Conservation (phyloP, 1,140 invertebrate species). For the Drosophila neocordata region DNA sequence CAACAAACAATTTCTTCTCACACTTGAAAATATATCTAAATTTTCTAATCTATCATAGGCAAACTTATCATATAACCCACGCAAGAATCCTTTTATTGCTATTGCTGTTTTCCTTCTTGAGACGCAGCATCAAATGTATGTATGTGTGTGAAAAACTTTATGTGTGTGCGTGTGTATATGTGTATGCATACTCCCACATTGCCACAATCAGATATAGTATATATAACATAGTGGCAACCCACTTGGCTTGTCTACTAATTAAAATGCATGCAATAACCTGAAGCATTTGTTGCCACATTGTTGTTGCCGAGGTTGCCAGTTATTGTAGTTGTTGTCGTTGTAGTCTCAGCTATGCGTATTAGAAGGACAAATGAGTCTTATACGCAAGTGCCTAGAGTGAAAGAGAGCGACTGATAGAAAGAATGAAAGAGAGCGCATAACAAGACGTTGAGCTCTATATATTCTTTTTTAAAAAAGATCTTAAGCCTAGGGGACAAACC, state of each 20-base stretch:
- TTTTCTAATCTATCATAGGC: neutral
- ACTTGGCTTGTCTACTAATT: slow-evolving; percentile 81
- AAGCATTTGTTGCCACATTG: slow-evolving; percentile 78
- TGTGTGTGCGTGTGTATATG: neutral
- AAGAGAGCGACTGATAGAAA: neutral
- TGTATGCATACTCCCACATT: no score
- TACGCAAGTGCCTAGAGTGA: slow-evolving; percentile 62
- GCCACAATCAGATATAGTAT: neutral
- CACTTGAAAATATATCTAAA: neutral
- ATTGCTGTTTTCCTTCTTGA: slow-evolving; percentile 3
- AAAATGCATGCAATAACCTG: slow-evolving; percentile 81
- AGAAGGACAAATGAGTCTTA: slow-evolving; percentile 57
- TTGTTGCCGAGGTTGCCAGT: slow-evolving; percentile 40
- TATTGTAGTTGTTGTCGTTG: slow-evolving; percentile 47
- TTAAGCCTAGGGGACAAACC: slow-evolving; percentile 24
- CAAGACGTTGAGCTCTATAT: neutral
- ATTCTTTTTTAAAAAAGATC: neutral
- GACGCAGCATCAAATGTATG: slow-evolving; percentile 11
- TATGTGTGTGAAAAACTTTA: neutral
- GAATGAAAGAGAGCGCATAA: neutral
- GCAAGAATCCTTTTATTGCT: slow-evolving; percentile 7
- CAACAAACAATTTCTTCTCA: no score
- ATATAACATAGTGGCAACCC: slow-evolving; percentile 37
- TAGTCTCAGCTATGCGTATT: slow-evolving; percentile 53
- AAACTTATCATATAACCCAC: slow-evolving; percentile 9